Percentiles rank a stretch among this genome's conserved stretches.
phyloP scores from a whole-genome alignment of 2,113 vertebrate species.

The Kryptolebias marmoratus region DNA sequence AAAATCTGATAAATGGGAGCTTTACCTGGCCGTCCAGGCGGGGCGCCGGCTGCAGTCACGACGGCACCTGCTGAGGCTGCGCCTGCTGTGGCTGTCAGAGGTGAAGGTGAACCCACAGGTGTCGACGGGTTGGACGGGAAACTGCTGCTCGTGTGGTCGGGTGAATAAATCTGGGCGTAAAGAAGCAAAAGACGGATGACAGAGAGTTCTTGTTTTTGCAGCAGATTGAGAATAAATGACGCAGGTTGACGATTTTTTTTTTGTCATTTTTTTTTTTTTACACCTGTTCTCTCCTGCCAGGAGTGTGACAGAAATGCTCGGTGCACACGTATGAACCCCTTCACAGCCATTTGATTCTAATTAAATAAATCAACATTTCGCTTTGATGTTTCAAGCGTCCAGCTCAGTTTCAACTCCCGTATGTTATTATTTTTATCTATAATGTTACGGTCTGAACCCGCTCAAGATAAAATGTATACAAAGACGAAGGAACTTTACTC shows the following conservation, averaged over 20 bases:
- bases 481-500: not conserved
- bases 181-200: slow-evolving; percentile 28
- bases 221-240: slow-evolving; percentile 6
- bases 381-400: slow-evolving; percentile 7
- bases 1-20: slow-evolving; percentile 21
- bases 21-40: slow-evolving; percentile 76
- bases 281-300: slow-evolving; percentile 55
- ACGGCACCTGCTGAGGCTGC: slow-evolving; percentile 72
- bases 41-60: slow-evolving; percentile 68
- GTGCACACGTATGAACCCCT: slow-evolving; percentile 59
- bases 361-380: slow-evolving; percentile 32
- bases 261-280: not conserved
- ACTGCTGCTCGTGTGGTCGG: slow-evolving; percentile 99
- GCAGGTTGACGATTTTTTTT: not conserved
- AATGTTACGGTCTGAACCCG: not conserved
- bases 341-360: slow-evolving; percentile 44
- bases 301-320: slow-evolving; percentile 60
- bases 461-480: not conserved
- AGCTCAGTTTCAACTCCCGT: not conserved
- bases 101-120: slow-evolving; percentile 95
- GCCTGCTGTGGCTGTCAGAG: slow-evolving; percentile 87
- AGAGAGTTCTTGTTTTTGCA: slow-evolving; percentile 35
- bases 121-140: slow-evolving; percentile 98
- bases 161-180: slow-evolving; percentile 94
- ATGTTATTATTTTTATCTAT: not conserved